These are phyloP conservation scores for Myopa testacea DNA, from an alignment of 2,888 invertebrate genomes.

Conservation along the genomic window DNA sequence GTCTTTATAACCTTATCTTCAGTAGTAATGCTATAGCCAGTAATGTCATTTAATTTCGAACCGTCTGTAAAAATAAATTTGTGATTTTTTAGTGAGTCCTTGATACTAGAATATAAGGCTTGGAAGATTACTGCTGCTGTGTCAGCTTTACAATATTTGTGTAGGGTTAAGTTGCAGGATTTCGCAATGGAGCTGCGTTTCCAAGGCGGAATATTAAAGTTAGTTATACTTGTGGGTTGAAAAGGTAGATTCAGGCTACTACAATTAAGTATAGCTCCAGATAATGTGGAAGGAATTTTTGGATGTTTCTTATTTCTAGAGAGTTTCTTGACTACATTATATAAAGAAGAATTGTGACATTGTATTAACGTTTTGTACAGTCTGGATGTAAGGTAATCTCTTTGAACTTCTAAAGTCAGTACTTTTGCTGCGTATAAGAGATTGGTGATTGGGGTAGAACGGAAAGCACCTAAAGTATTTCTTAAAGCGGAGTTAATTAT, in stretches of 20 bases:
- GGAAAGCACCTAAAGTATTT: constrained; percentile 1
- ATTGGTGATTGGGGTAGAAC: constrained; percentile 18
- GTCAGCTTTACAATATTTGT: too few relatives aligned
- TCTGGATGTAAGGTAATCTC: too few relatives aligned
- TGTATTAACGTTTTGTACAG: too few relatives aligned
- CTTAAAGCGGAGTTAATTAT: constrained; percentile 16
- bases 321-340: too few relatives aligned
- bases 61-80: constrained; percentile 22
- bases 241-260: too few relatives aligned
- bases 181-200: constrained; percentile 6
- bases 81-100: neutral
- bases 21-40: constrained; percentile 20
- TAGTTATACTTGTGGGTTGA: neutral
- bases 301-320: too few relatives aligned
- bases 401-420: too few relatives aligned
- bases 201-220: neutral
- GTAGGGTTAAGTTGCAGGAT: neutral
- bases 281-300: too few relatives aligned
- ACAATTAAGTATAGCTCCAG: too few relatives aligned
- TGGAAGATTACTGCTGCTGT: too few relatives aligned
- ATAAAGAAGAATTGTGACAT: too few relatives aligned
- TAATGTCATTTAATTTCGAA: neutral
- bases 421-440: neutral
- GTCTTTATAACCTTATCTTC: neutral
- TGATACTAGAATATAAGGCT: too few relatives aligned